Conservation (phyloP, 2,113 vertebrate species). For the Capreolus pygargus region DNA sequence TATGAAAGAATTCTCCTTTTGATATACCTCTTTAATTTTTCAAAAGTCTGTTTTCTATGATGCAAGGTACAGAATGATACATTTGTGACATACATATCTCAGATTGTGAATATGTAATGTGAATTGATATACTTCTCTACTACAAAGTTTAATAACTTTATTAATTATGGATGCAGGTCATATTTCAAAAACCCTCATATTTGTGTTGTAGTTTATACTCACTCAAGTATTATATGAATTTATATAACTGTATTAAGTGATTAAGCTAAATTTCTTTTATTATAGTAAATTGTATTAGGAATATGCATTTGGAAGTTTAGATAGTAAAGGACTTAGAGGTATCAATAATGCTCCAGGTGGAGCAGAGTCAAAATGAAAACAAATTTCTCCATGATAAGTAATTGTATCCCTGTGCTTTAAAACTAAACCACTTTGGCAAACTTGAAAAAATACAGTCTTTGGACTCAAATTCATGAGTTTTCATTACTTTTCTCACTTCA, state of each 20-base stretch:
- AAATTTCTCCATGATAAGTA: not conserved
- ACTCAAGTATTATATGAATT: not conserved
- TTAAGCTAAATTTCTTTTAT: not conserved
- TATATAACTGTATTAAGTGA: not conserved
- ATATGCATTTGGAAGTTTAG: conserved; percentile 14
- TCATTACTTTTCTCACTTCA: conserved; percentile 36
- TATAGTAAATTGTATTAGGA: conserved; percentile 3
- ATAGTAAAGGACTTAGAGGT: not conserved
- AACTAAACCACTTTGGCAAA: not conserved
- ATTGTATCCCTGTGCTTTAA: conserved; percentile 25
- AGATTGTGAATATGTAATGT: not conserved
- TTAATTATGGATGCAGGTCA: not conserved
- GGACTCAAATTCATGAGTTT: conserved; percentile 43
- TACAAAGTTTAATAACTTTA: not conserved
- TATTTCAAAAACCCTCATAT: not conserved
- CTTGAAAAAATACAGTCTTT: conserved; percentile 30
- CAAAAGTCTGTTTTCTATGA: not conserved
- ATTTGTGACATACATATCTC: not conserved
- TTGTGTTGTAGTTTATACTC: not conserved
- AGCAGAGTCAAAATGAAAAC: conserved; percentile 39
- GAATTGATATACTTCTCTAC: not conserved
- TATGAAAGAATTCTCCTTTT: not conserved
- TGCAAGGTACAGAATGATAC: not conserved
- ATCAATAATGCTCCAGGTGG: not conserved
- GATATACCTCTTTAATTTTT: not conserved